Conservation (phyloP, 2,797 vertebrate genomes). For the Myotis myotis region DNA sequence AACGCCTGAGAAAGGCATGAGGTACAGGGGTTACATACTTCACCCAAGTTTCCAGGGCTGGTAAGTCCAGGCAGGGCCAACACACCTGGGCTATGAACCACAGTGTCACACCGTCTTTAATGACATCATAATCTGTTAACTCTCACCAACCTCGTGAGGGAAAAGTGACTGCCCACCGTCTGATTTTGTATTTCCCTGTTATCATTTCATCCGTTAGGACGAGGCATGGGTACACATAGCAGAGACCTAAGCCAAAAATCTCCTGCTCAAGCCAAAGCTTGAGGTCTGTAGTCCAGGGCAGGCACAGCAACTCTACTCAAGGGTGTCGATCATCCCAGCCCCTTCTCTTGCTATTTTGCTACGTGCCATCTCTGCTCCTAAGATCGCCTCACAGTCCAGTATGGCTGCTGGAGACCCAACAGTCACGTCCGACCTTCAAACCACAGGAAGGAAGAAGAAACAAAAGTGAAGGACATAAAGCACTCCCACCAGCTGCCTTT, state of each 20-base stretch:
- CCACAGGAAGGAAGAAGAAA: neutral
- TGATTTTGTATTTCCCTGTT: neutral
- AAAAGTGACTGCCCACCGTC: neutral
- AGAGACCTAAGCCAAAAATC: neutral
- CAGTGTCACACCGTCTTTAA: neutral
- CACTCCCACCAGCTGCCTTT: neutral
- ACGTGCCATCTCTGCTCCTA: neutral
- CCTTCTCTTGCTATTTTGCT: neutral
- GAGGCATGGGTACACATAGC: neutral
- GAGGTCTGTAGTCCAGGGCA: neutral
- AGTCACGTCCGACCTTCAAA: neutral
- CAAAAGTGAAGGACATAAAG: neutral
- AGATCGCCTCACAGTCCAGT: neutral
- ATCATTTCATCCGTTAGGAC: neutral
- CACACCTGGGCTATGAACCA: neutral
- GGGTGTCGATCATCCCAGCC: fast-evolving
- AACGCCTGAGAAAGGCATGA: neutral
- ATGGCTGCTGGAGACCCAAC: neutral
- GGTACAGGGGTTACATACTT: neutral
- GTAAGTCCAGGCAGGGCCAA: neutral
- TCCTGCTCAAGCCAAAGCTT: neutral
- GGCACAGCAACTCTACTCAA: fast-evolving
- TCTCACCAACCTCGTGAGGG: neutral
- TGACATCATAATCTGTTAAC: neutral
- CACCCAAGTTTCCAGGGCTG: neutral